Conservation (phyloP, 1,140 invertebrate genomes). For the Drosophila obscura region DNA sequence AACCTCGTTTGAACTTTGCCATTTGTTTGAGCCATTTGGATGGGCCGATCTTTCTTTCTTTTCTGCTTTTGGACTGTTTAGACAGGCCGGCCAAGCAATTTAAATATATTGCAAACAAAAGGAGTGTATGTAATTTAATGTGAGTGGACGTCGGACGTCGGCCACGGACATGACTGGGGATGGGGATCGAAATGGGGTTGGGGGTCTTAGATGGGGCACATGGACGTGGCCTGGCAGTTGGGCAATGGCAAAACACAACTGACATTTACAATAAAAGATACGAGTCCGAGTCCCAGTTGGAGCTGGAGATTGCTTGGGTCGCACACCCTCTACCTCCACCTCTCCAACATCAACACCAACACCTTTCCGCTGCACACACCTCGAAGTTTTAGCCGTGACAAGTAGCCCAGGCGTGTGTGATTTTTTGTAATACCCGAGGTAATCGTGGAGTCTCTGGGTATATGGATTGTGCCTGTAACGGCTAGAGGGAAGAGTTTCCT, state of each 20-base stretch:
- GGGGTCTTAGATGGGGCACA: constrained; percentile 9
- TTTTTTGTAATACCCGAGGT: constrained; percentile 2
- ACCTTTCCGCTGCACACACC: constrained; percentile 59
- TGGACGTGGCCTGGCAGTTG: constrained; percentile 38
- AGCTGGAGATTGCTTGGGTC: constrained; percentile 46
- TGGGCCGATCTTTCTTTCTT: constrained; percentile 69
- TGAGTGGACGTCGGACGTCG: constrained; percentile 45
- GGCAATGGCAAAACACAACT: constrained; percentile 51
- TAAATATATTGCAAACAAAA: constrained; percentile 78
- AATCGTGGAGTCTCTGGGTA: too few relatives aligned
- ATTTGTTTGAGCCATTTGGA: constrained; percentile 81
- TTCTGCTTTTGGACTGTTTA: constrained; percentile 58
- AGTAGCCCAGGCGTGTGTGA: constrained; percentile 54
- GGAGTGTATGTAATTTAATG: constrained; percentile 78
- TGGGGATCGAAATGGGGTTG: constrained; percentile 50
- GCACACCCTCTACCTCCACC: constrained; percentile 22
- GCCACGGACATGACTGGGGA: constrained; percentile 4
- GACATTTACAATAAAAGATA: constrained; percentile 46
- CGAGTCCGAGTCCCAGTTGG: constrained; percentile 48
- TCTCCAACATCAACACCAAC: constrained; percentile 18
- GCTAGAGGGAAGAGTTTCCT: too few relatives aligned
- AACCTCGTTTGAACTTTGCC: constrained; percentile 81
- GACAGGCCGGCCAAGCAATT: constrained; percentile 64
- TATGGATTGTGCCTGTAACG: too few relatives aligned
- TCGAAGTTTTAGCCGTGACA: constrained; percentile 69